Conservation (phyloP, 2,797 vertebrate genomes). For the Cyprinella venusta region DNA sequence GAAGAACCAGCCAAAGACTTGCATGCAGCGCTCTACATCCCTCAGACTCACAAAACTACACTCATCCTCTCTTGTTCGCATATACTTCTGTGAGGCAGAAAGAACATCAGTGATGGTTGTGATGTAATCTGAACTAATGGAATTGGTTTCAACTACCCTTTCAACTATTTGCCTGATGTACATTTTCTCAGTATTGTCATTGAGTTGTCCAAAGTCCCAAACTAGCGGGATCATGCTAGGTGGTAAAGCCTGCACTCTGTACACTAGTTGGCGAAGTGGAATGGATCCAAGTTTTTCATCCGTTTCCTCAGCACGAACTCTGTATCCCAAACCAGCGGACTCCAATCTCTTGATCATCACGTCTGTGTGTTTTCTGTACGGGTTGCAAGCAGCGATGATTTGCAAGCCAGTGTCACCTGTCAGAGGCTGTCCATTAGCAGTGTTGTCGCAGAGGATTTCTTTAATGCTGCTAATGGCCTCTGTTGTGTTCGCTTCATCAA, state of each 20-base stretch:
- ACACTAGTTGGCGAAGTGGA: slow-evolving; percentile 95
- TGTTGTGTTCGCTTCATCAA: slow-evolving; percentile 96
- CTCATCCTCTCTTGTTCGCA: slow-evolving; percentile 84
- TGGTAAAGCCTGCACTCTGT: slow-evolving; percentile 93
- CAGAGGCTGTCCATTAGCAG: slow-evolving; percentile 81
- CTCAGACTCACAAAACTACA: slow-evolving; percentile 95
- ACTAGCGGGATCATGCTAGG: slow-evolving; percentile 95
- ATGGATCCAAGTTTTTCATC: slow-evolving; percentile 91
- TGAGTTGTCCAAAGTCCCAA: slow-evolving; percentile 97
- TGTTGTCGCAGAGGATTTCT: slow-evolving; percentile 91
- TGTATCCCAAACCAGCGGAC: slow-evolving; percentile 90
- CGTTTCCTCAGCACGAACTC: slow-evolving; percentile 87
- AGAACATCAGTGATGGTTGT: slow-evolving; percentile 78
- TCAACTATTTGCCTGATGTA: slow-evolving; percentile 95
- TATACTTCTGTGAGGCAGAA: slow-evolving; percentile 87
- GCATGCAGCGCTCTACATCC: slow-evolving; percentile 95
- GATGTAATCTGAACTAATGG: slow-evolving; percentile 33
- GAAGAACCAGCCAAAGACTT: slow-evolving; percentile 89
- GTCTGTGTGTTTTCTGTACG: slow-evolving; percentile 90
- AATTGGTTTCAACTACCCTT: slow-evolving; percentile 72
- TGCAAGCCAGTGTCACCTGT: slow-evolving; percentile 75
- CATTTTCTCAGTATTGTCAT: slow-evolving; percentile 82
- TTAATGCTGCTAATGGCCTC: slow-evolving; percentile 94
- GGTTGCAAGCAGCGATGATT: slow-evolving; percentile 96
- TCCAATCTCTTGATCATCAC: slow-evolving; percentile 90